Evolutionary conservation across 2,888 invertebrate genomes (phyloP).

Genomic region (Rhaphigaster nebulosa): DNA sequence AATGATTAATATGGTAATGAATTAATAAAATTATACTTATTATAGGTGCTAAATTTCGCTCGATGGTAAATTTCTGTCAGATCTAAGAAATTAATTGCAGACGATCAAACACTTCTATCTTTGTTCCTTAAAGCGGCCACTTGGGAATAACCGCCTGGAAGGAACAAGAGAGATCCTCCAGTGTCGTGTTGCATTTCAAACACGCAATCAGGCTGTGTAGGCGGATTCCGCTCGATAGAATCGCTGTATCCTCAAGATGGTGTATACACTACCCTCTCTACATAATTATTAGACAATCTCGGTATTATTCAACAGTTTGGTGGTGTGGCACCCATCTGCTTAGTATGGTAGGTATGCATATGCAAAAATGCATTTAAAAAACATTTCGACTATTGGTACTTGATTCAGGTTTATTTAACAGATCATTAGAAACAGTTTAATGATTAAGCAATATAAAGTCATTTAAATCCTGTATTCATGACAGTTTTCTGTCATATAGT

Average conservation of each 20-base stretch:
- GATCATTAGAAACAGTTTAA: no score
- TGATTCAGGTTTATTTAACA: not conserved
- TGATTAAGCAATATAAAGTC: no score
- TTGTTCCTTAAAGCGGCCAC: not conserved
- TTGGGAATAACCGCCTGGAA: not conserved
- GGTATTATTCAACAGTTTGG: not conserved
- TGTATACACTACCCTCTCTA: not conserved
- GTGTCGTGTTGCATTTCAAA: conserved; percentile 18
- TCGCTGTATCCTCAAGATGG: not conserved
- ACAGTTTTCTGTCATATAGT: no score
- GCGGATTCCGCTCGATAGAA: not conserved
- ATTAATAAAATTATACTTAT: no score
- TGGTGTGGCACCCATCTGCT: not conserved
- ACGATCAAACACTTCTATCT: not conserved
- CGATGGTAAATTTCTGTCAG: not conserved
- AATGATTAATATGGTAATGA: no score
- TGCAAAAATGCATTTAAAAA: no score
- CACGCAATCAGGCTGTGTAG: not conserved
- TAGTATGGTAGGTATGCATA: no score
- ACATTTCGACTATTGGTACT: not conserved
- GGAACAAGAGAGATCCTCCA: not conserved
- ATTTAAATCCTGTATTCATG: no score
- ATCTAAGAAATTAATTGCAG: not conserved
- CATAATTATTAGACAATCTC: not conserved
- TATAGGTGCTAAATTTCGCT: no score